phyloP scores from a whole-genome alignment of 1,140 invertebrate genomes.

The Lepidurus arcticus region DNA sequence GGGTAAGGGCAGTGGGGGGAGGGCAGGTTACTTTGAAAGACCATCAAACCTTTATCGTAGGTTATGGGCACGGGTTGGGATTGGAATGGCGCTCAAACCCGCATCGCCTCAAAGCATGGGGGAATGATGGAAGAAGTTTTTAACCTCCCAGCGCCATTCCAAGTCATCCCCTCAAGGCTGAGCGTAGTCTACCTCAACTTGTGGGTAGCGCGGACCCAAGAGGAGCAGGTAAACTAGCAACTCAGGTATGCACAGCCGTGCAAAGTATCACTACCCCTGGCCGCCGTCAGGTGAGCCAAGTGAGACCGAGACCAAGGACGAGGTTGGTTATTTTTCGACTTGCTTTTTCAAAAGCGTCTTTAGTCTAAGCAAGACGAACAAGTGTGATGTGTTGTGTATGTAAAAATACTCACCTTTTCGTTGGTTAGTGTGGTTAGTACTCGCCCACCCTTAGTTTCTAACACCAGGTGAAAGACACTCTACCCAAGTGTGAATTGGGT shows the following conservation, averaged over 20 bases:
- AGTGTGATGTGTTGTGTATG: too few species aligned
- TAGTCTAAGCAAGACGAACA: too few species aligned
- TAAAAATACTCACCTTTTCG: too few species aligned
- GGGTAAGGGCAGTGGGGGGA: too few species aligned
- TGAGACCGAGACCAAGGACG: constrained; percentile 20
- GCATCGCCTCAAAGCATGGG: background rate
- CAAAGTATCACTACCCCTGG: constrained; percentile 17
- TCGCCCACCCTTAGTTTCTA: too few species aligned
- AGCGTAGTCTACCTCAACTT: background rate
- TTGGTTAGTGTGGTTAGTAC: background rate
- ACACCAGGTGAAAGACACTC: background rate
- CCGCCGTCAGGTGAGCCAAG: constrained; percentile 20
- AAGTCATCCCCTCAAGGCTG: background rate
- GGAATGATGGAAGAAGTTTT: background rate
- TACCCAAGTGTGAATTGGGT: background rate
- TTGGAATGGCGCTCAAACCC: background rate
- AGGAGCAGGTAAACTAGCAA: constrained; percentile 18
- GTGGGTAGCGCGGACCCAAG: constrained; percentile 2
- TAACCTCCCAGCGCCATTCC: background rate
- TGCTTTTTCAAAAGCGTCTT: too few species aligned
- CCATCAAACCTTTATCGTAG: too few species aligned
- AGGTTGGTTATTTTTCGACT: background rate
- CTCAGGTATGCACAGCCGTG: constrained; percentile 1
- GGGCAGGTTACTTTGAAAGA: too few species aligned
- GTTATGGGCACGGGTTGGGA: background rate